phyloP scores from a whole-genome alignment of 1,140 invertebrate genomes.

The Psix sp. region DNA sequence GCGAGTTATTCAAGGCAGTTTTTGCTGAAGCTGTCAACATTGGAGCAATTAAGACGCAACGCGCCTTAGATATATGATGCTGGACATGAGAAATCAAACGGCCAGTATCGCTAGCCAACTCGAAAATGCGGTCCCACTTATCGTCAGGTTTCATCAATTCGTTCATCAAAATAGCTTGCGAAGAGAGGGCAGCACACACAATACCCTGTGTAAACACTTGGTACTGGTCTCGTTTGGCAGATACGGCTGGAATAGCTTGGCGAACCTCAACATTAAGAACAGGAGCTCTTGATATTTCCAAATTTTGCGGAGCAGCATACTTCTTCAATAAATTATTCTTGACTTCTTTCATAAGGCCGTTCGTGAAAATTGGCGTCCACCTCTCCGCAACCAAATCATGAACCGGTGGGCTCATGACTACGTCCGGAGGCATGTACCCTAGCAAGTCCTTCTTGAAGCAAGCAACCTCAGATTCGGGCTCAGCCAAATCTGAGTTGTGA shows the following conservation, averaged over 20 bases:
- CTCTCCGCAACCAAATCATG: slow-evolving; percentile 9
- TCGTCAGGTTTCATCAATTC: slow-evolving; percentile 22
- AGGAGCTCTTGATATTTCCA: slow-evolving; percentile 16
- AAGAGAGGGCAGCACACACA: slow-evolving; percentile 5
- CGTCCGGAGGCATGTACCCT: not conserved
- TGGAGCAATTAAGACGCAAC: no score
- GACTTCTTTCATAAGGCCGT: slow-evolving; percentile 25
- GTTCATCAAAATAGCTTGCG: slow-evolving; percentile 15
- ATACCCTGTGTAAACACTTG: slow-evolving; percentile 9
- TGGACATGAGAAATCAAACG: no score
- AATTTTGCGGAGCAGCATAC: slow-evolving; percentile 23
- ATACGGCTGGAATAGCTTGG: slow-evolving; percentile 5
- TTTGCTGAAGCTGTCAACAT: no score
- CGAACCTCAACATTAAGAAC: slow-evolving; percentile 13
- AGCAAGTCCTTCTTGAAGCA: slow-evolving; percentile 22
- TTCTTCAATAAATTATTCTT: slow-evolving; percentile 31
- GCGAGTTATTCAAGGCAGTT: no score
- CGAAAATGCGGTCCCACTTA: slow-evolving; percentile 17
- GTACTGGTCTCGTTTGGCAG: slow-evolving; percentile 22
- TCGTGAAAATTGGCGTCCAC: slow-evolving; percentile 16
- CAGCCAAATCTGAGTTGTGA: slow-evolving; percentile 74
- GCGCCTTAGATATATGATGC: no score
- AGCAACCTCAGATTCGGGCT: no score
- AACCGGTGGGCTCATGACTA: not conserved
- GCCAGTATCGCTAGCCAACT: no score